phyloP scores from a whole-genome alignment of 1,140 invertebrate species.

The Penaeus japonicus region DNA sequence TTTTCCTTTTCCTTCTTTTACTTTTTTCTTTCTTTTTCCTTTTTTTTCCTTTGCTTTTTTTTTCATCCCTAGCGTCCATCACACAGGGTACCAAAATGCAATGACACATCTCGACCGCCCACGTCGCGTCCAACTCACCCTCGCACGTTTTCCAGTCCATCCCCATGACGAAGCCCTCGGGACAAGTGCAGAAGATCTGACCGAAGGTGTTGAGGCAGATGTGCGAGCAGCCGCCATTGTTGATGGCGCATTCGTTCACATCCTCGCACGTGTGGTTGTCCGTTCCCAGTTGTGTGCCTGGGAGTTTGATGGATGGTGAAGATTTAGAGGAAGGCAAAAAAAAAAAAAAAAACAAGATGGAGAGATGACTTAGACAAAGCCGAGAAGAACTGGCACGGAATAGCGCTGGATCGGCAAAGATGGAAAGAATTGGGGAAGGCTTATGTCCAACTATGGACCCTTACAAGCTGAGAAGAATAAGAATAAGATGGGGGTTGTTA shows the following conservation, averaged over 20 bases:
- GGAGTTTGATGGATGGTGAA: no score
- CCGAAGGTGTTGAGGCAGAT: constrained; percentile 71
- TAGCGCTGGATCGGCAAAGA: neutral
- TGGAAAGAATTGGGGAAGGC: neutral
- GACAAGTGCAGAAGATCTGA: constrained; percentile 67
- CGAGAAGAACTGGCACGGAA: no score
- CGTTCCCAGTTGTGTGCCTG: constrained; percentile 49
- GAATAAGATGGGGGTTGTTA: no score
- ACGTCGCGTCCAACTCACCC: constrained; percentile 61
- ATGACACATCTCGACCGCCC: neutral
- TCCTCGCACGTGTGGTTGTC: constrained; percentile 64
- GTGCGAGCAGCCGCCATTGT: constrained; percentile 67
- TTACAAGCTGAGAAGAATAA: no score
- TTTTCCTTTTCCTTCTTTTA: no score
- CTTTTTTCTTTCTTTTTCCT: no score
- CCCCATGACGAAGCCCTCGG: constrained; percentile 64
- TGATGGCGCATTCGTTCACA: constrained; percentile 65
- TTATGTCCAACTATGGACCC: no score
- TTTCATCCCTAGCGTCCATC: neutral
- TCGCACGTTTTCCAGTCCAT: constrained; percentile 66
- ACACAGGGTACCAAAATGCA: no score
- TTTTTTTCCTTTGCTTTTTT: neutral
- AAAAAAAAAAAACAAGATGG: neutral
- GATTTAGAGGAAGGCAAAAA: neutral
- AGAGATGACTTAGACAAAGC: no score